Conservation (phyloP, 2,113 vertebrate genomes). For the Chitala chitala region DNA sequence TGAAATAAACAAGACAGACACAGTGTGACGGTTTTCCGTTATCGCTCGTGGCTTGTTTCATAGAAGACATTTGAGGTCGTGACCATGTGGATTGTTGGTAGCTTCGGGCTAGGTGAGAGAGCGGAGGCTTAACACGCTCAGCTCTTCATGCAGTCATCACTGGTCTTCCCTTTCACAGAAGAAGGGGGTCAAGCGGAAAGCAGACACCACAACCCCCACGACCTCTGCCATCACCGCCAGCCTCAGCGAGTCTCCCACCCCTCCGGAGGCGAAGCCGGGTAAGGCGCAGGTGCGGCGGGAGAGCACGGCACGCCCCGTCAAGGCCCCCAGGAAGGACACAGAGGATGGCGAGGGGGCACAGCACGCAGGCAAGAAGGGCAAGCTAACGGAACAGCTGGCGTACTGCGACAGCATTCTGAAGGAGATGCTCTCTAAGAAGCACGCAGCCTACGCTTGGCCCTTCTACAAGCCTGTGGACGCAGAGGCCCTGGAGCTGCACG, state of each 20-base stretch:
- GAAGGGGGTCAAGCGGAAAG: conserved; percentile 82
- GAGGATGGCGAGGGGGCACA: conserved; percentile 66
- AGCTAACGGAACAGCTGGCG: conserved; percentile 74
- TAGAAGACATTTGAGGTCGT: too few relatives aligned
- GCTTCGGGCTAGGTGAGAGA: too few relatives aligned
- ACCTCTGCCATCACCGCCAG: conserved; percentile 68
- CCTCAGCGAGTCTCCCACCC: conserved; percentile 63
- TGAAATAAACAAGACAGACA: too few relatives aligned
- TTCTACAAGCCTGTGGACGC: conserved; percentile 95
- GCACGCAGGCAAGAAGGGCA: conserved; percentile 61
- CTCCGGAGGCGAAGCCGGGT: conserved; percentile 64
- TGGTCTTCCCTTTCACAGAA: conserved; percentile 53
- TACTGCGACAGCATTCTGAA: conserved; percentile 84
- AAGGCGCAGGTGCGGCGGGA: conserved; percentile 67
- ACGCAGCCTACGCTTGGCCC: conserved; percentile 85
- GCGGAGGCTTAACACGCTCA: background rate
- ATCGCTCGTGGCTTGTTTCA: too few relatives aligned
- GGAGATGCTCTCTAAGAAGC: conserved; percentile 93
- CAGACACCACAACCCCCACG: conserved; percentile 66
- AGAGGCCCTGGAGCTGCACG: conserved; percentile 81
- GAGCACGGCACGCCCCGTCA: conserved; percentile 67
- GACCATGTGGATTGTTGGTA: too few relatives aligned
- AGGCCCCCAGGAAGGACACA: conserved; percentile 69
- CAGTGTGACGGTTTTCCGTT: too few relatives aligned
- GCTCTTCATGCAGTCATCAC: background rate